Percentiles rank a stretch among this genome's conserved stretches.
These are phyloP conservation scores for Leiothrix lutea DNA, from an alignment of 2,113 vertebrate genomes.

Conservation along the genomic window DNA sequence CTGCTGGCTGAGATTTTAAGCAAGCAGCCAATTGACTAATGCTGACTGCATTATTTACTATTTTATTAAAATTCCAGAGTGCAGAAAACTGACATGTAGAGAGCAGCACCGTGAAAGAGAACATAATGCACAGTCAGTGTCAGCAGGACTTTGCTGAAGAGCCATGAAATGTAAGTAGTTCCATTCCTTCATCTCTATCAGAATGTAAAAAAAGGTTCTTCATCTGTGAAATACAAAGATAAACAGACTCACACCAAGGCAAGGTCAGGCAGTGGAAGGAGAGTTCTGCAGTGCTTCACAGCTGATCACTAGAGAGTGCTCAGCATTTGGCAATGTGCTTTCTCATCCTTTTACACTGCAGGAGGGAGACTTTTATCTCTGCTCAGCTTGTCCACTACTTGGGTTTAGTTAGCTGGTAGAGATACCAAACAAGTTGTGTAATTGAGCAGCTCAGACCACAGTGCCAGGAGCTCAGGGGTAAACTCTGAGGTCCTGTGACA, in stretches of 20 bases:
- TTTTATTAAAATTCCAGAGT: not conserved
- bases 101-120: not conserved
- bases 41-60: not conserved
- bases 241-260: not conserved
- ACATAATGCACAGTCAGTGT: not conserved
- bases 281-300: not conserved
- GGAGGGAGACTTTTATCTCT: not conserved
- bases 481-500: not conserved
- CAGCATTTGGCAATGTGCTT: not conserved
- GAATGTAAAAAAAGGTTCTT: not conserved
- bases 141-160: not conserved
- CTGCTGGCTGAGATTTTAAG: not conserved
- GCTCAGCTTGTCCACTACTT: not conserved
- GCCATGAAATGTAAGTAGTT: not conserved
- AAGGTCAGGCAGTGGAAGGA: not conserved
- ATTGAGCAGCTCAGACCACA: not conserved
- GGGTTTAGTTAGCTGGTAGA: not conserved
- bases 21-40: not conserved
- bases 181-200: not conserved
- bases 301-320: not conserved
- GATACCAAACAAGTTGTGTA: not conserved
- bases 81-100: not conserved
- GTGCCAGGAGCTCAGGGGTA: not conserved
- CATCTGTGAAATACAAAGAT: not conserved
- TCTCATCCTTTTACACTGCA: not conserved